Evolutionary conservation across 1,140 invertebrate genomes (phyloP), one percentile per base, ranked within the genome.

Genomic region (Dolichoris vasculosae): DNA sequence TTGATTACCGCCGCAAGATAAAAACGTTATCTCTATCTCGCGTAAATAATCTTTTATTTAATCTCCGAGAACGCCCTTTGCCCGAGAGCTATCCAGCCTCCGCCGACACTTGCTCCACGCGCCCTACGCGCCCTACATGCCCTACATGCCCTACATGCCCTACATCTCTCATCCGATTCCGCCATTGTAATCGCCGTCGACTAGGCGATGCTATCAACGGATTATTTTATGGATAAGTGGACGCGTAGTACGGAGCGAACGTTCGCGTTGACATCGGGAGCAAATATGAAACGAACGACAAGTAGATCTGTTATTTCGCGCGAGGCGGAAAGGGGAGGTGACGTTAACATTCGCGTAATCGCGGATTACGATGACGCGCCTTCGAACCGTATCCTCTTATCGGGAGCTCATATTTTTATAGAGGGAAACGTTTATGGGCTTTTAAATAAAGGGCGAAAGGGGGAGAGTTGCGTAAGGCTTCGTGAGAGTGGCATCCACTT

Each of bases 221-320:
- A 93, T 93, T 93, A 93, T 93, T 93, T 93, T 93, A 90, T 88
- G 89, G 90, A 92, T 92, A 93, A 91, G 91, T 90, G 90, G 89
- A 92, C 90, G 89, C 89, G 88, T n/a, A n/a, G n/a, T n/a, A 86
- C n/a, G n/a, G 63, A 20, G 79, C 40, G 40, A 30, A 15, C 32
- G 40, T 11, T 43, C 23, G 40, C 81, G 78, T 38, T 77, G n/a
- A 26, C 63, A 88, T 6, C 63, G 75, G 86, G 82, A 83, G 85
- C 82, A 89, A 89, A 89, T 89, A 89, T 87, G 85, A 88, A 88
- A 88, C 88, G 85, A 86, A 89, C 86, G 77, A 86, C 76, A 32
- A 78, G 40, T 78, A 69, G 43, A 82, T 81, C 55, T 35, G 67
- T 32, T 71, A 20, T 79, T 26, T 76, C 32, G 35, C 35, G 46